Conservation (phyloP, 2,113 vertebrate species). For the Xiphophorus couchianus region DNA sequence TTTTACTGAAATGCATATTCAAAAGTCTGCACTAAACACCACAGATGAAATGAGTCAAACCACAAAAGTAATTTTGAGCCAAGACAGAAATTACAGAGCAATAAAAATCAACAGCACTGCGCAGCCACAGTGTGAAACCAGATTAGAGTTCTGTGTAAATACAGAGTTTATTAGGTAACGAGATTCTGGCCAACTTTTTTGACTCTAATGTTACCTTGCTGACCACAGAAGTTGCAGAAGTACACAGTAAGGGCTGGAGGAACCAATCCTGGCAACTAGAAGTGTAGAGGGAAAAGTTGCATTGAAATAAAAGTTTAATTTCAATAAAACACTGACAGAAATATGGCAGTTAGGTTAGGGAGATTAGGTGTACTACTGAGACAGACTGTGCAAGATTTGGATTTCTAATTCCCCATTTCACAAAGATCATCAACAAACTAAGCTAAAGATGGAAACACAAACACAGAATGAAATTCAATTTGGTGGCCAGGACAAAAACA, state of each 20-base stretch:
- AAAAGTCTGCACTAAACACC: not conserved
- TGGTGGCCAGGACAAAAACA: too few relatives aligned
- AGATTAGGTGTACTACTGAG: not conserved
- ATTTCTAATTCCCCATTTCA: too few relatives aligned
- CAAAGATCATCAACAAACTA: not conserved
- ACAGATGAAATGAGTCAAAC: not conserved
- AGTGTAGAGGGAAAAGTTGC: not conserved
- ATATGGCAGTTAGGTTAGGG: not conserved
- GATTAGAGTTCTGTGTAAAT: not conserved
- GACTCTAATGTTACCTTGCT: conserved; percentile 65
- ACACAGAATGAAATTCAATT: not conserved
- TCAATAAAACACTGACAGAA: not conserved
- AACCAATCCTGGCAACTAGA: conserved; percentile 21
- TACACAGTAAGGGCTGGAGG: conserved; percentile 17
- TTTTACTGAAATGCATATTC: not conserved
- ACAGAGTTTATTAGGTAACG: not conserved
- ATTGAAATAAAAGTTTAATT: not conserved
- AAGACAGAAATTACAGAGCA: not conserved
- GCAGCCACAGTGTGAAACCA: not conserved
- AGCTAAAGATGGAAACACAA: not conserved
- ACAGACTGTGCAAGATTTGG: not conserved
- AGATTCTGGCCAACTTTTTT: not conserved
- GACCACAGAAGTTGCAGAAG: conserved; percentile 75
- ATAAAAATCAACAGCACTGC: not conserved
- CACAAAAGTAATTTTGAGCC: not conserved